Evolutionary conservation across 2,113 vertebrate species (phyloP).

Genomic region (Girardinichthys multiradiatus): DNA sequence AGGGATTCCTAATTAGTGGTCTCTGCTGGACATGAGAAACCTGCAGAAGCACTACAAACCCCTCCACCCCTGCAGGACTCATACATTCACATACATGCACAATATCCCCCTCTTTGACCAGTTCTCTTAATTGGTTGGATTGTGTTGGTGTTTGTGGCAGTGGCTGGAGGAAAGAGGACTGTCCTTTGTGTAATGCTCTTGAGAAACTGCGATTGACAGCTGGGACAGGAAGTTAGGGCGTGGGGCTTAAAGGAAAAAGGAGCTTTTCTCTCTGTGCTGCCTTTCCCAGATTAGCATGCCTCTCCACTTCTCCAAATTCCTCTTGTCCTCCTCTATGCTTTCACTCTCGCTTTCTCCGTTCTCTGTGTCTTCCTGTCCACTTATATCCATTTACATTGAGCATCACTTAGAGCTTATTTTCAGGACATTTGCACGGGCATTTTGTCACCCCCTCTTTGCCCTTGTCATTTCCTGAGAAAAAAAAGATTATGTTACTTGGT

Average conservation of each 20-base stretch:
- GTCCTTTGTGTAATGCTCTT: slow-evolving; percentile 62
- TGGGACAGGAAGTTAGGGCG: slow-evolving; percentile 69
- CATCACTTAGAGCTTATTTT: slow-evolving; percentile 35
- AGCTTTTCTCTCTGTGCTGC: slow-evolving; percentile 59
- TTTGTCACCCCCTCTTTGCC: slow-evolving; percentile 20
- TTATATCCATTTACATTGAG: slow-evolving; percentile 40
- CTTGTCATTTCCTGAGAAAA: slow-evolving; percentile 43
- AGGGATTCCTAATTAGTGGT: slow-evolving; percentile 66
- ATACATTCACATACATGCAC: slow-evolving; percentile 10
- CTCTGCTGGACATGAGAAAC: slow-evolving; percentile 64
- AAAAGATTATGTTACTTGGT: slow-evolving; percentile 44
- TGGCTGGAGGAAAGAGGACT: slow-evolving; percentile 7
- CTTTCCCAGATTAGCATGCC: slow-evolving; percentile 71
- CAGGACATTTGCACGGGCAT: slow-evolving; percentile 19
- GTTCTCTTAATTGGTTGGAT: slow-evolving; percentile 44
- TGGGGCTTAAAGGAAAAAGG: slow-evolving; percentile 62
- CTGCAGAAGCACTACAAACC: slow-evolving; percentile 43
- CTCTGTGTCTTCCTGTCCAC: slow-evolving; percentile 36
- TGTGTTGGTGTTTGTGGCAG: slow-evolving; percentile 33
- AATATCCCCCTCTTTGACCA: slow-evolving; percentile 6
- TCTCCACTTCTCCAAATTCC: slow-evolving; percentile 59
- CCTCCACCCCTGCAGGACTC: slow-evolving; percentile 20
- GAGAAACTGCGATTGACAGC: slow-evolving; percentile 68
- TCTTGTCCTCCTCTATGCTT: slow-evolving; percentile 39
- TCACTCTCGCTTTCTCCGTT: slow-evolving; percentile 17